Evolutionary conservation across 2,797 vertebrate genomes (phyloP), one percentile per base, ranked within the genome.

Genomic region (Hephaestus fuliginosus): DNA sequence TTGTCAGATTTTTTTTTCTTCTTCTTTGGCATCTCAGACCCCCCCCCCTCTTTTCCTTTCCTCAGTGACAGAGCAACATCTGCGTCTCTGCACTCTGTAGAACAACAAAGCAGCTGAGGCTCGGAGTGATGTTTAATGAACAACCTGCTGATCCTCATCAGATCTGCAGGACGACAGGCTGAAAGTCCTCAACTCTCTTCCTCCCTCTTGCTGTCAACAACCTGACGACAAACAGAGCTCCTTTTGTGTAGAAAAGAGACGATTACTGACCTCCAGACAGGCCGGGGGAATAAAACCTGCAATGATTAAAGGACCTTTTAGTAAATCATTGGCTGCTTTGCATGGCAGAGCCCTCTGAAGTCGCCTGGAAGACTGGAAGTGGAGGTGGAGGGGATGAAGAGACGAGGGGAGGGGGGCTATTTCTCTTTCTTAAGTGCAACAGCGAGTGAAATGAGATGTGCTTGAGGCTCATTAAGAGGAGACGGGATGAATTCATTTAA

Each of bases 281-380:
- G 75, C 70, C 10, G 28, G 43, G 63, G 75, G 70, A 84, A 84
- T 86, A 83, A 90, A 88, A 72, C 73, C 62, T 88, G 78, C 84
- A 87, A 92, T 91, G 85, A 89, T 92, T 92, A 92, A 90, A 92
- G 81, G 81, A 80, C 48, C 67, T 87, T 81, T 89, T 70, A 80
- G 91, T 92, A 84, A 94, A 91, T 93, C 84, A 94, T 88, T 90
- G 81, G 66, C 87, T 85, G 80, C 82, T 92, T 90, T 85, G 74
- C 79, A 86, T 82, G 83, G 89, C 81, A 77, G 85, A 89, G 74
- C 84, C 78, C 74, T 86, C 80, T 86, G 71, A 83, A 85, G 86
- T 76, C 61, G 80, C 82, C 83, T 80, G 78, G 81, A 84, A 74
- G 79, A 73, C 84, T 84, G 81, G 61, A 81, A 87, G 82, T 76